phyloP scores from a whole-genome alignment of 2,888 invertebrate species.

The Cephalotes varians region DNA sequence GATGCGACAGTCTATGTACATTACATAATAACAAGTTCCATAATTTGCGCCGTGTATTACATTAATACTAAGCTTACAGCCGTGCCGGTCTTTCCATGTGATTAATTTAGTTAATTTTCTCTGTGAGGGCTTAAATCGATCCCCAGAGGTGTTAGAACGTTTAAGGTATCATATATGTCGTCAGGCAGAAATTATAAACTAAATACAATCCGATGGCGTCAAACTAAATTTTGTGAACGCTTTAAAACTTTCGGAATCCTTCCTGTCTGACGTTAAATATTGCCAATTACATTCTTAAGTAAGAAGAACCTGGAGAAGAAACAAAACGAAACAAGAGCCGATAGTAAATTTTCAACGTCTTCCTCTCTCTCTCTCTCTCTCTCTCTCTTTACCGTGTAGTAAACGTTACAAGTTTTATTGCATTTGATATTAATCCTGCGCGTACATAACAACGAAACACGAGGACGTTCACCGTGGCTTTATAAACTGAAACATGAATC shows the following conservation, averaged over 20 bases:
- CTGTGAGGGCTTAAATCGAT: constrained; percentile 26
- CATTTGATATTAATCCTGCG: constrained; percentile 3
- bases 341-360: constrained; percentile 5
- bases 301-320: neutral
- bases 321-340: constrained; percentile 21
- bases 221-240: neutral
- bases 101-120: constrained; percentile 45
- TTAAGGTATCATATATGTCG: constrained; percentile 5
- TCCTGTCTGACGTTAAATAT: constrained; percentile 1
- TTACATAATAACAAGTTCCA: constrained; percentile 43
- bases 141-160: constrained; percentile 12
- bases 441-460: constrained; percentile 5
- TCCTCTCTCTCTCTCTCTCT: neutral
- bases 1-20: neutral
- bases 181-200: constrained; percentile 7
- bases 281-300: neutral
- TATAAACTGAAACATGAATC: constrained; percentile 21
- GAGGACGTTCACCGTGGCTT: constrained; percentile 1
- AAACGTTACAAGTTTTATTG: constrained; percentile 24
- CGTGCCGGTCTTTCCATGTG: constrained; percentile 18
- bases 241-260: neutral
- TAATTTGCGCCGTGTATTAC: constrained; percentile 33
- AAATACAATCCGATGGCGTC: neutral
- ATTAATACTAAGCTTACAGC: constrained; percentile 24
- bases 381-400: neutral